A percentile compares a stretch with the other conserved stretches of the same genome.
Evolutionary conservation across 2,888 invertebrate genomes (phyloP).

Genomic region (Notocelia uddmanniana): DNA sequence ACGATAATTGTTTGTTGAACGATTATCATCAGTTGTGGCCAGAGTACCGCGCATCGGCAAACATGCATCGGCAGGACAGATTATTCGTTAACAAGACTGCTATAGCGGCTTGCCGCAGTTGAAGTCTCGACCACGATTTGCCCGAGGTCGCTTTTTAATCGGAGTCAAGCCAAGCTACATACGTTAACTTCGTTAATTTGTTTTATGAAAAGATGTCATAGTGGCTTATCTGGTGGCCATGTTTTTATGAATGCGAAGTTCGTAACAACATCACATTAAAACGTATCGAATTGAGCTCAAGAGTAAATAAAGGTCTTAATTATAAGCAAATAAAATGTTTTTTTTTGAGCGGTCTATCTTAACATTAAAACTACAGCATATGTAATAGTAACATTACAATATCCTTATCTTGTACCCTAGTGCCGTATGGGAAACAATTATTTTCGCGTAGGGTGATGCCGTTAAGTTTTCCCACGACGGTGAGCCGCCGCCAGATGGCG

Average conservation of each 20-base stretch:
- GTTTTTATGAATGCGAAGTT: no score
- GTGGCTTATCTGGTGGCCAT: no score
- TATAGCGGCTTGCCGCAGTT: not conserved
- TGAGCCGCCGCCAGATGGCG: conserved; percentile 69
- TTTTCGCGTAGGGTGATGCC: conserved; percentile 53
- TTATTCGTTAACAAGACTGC: not conserved
- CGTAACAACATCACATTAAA: no score
- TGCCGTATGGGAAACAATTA: conserved; percentile 46
- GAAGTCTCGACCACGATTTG: not conserved
- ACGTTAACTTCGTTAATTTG: not conserved
- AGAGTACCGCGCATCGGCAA: not conserved
- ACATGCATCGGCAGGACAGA: not conserved
- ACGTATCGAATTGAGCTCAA: no score
- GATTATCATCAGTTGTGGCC: conserved; percentile 1
- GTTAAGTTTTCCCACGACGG: conserved; percentile 84
- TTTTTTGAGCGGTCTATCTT: not conserved
- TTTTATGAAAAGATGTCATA: no score
- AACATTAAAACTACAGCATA: conserved; percentile 20
- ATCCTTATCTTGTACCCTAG: conserved; percentile 36
- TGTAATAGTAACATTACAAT: conserved; percentile 7
- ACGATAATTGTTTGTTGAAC: conserved; percentile 29
- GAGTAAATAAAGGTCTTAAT: no score
- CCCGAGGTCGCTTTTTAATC: not conserved
- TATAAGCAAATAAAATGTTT: no score
- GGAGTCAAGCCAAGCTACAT: not conserved